Base-by-base conservation (phyloP, 2,113 vertebrate genomes). In the Phoxinus phoxinus region DNA sequence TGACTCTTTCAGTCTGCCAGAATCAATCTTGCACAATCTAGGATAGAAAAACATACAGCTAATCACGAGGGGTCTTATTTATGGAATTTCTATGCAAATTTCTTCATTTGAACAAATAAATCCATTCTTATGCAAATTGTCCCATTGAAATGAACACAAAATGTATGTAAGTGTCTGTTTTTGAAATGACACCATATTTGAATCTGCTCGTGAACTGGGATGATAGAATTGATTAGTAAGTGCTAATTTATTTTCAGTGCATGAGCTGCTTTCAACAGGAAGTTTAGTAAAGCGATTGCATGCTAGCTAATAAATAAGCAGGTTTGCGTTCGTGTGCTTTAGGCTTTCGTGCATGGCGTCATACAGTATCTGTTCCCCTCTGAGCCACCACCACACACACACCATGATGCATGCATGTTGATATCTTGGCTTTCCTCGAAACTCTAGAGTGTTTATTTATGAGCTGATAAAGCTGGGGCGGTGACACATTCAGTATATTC, bases 391-490 rank as follows among this genome's bases (percentile, higher is more conserved):
- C 19, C 67, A 77, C 48, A 15, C 32, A 61, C 35, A 61, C 37
- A 41, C 41, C 41, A 41, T 41, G 8, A 41, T 41, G 32, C 56
- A 61, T 1, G 2, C 56, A n/a, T 41, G 10, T 61, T 61, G 53
- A 61, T 59, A 79, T 61, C 56, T 61, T 25, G 6, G 11, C 32
- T 59, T 79, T 59, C 0, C 30, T 59, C 0, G 10, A 59, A 79
- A 79, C 76, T 41, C 35, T 25, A 7, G 15, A n/a, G 51, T 81
- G 78, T 81, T 46, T 81, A 44, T 65, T 81, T 2, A 81, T 44
- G 58, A 65, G 37, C 78, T 30, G 78, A 81, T 63, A 81, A 65
- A 48, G 37, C 58, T 11, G n/a, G 7, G 41, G 10, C 2, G 1
- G n/a, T 30, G 78, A 25, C 1, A 35, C 56, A 10, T 80, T 44